Base-by-base conservation (phyloP, 2,797 vertebrate species). In the Danionella dracula region DNA sequence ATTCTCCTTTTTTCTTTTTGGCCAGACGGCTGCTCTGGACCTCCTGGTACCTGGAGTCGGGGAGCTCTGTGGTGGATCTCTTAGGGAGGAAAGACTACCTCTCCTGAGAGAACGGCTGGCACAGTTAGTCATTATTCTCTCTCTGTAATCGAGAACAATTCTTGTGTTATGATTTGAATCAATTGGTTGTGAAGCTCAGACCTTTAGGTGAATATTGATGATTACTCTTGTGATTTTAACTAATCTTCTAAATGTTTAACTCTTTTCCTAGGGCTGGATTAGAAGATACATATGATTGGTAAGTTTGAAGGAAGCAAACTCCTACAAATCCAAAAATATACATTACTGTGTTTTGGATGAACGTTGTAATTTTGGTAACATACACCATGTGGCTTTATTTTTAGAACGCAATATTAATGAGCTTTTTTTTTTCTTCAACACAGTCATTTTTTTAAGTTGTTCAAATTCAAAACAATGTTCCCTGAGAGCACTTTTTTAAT, bases 11-110 rank as follows among this genome's bases (percentile, higher is more conserved):
- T 75, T 71, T 31, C 41, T 70, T 74, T 70, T 71, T 69, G 6
- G 4, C 37, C 81, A 99, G 97, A 93, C 90, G 40, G 92, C 96
- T 74, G 96, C 97, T 23, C 92, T 97, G 72, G 97, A 99, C 81
- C 94, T 99, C 16, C 88, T 99, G 0, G 91, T 98, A 66, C 94
- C 97, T 35, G 92, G 89, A 66, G 82, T 96, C n/a, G 97, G 97
- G 57, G 96, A 99, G 79, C 82, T 99, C 67, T 98, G 91, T 58
- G 97, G 97, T 67, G 97, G 94, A 67, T 93, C 94, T 23, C 87
- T 99, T 59, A 92, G 96, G 78, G 97, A 99, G 57, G 97, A 99
- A 73, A 88, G 96, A 55, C 83, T 88, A 64, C 85, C 90, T 54
- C 71, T 93, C 68, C 87, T 99, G 0, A 79, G 81, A n/a, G 82